These are phyloP conservation scores for Prosopocoilus inquinatus DNA, from an alignment of 2,888 invertebrate species.

Conservation along the genomic window DNA sequence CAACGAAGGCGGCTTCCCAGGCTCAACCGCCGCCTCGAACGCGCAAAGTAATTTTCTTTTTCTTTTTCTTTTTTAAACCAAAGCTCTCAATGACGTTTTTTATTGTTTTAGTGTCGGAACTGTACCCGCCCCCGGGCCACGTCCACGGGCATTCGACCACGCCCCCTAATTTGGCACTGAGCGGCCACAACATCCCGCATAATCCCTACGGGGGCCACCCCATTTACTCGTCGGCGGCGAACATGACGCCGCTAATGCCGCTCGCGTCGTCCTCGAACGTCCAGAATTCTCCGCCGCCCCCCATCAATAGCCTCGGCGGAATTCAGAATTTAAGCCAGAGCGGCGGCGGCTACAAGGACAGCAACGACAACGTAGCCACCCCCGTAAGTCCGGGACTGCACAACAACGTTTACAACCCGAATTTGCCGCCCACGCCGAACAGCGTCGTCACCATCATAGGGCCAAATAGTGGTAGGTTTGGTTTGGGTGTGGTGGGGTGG, in stretches of 20 bases:
- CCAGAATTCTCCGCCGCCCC: slow-evolving; percentile 50
- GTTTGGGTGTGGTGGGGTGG: too few relatives aligned
- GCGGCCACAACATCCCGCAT: slow-evolving; percentile 33
- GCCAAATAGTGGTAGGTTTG: slow-evolving; percentile 49
- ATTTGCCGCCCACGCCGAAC: slow-evolving; percentile 16
- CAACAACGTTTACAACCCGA: slow-evolving; percentile 17
- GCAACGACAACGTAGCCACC: slow-evolving; percentile 28
- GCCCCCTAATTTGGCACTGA: slow-evolving; percentile 45
- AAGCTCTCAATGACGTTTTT: slow-evolving; percentile 4
- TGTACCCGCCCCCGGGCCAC: slow-evolving; percentile 46
- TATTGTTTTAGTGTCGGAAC: slow-evolving; percentile 44
- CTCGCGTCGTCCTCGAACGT: slow-evolving; percentile 49
- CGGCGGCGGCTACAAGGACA: slow-evolving; percentile 32
- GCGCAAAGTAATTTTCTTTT: slow-evolving; percentile 30
- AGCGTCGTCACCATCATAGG: slow-evolving; percentile 51
- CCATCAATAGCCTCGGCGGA: background rate
- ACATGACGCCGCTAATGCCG: slow-evolving; percentile 44
- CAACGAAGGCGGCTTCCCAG: slow-evolving; percentile 51
- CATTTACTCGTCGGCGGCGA: slow-evolving; percentile 41
- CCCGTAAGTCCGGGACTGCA: slow-evolving; percentile 7
- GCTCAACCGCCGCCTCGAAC: slow-evolving; percentile 41
- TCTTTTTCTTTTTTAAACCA: background rate
- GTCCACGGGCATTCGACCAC: slow-evolving; percentile 48
- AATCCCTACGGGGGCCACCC: slow-evolving; percentile 43
- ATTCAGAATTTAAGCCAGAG: slow-evolving; percentile 19